These are phyloP conservation scores for Podarcis lilfordi DNA, from an alignment of 2,797 vertebrate genomes.

Conservation along the genomic window DNA sequence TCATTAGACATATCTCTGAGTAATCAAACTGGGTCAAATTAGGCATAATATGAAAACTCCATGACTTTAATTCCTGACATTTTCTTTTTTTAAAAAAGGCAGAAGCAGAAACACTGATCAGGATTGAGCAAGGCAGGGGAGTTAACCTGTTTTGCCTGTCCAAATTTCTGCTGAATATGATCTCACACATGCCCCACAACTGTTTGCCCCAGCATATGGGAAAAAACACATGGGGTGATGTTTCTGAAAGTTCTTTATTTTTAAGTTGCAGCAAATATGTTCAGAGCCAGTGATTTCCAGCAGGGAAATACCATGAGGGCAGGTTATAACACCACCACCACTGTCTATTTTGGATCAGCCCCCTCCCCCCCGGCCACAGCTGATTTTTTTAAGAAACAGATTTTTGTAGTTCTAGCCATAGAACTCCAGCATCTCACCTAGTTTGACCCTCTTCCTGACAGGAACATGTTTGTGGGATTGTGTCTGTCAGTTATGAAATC, in stretches of 20 bases:
- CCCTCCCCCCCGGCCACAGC: no score
- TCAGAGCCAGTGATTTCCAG: background rate
- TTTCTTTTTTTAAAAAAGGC: background rate
- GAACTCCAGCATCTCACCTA: background rate
- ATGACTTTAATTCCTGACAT: background rate
- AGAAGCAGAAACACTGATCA: background rate
- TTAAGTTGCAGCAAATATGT: background rate
- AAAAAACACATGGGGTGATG: background rate
- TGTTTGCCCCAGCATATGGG: background rate
- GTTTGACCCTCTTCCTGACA: conserved; percentile 44
- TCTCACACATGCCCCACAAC: conserved; percentile 15
- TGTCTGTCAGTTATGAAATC: conserved; percentile 40
- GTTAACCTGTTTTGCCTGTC: background rate
- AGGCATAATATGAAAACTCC: background rate
- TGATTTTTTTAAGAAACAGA: background rate
- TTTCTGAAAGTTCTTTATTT: background rate
- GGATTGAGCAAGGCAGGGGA: background rate
- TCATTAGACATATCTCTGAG: conserved; percentile 50
- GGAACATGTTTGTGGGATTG: conserved; percentile 52
- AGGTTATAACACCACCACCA: background rate
- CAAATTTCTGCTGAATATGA: background rate
- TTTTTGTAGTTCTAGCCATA: background rate
- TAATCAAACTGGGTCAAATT: conserved; percentile 39
- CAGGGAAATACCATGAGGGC: background rate
- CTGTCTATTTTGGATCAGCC: background rate